Conservation (phyloP, 2,888 invertebrate species). For the Graphium colonna region DNA sequence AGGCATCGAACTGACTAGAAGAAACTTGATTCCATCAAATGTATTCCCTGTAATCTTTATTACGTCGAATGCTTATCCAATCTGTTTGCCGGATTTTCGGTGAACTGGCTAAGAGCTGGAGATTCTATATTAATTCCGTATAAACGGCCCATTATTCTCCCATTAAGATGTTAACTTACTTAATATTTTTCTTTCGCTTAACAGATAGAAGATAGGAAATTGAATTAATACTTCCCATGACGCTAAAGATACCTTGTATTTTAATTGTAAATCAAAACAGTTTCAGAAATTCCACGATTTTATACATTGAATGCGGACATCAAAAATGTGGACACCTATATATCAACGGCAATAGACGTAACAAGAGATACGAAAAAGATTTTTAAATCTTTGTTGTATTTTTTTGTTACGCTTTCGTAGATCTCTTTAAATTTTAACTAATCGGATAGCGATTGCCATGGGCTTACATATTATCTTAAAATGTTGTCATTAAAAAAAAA, state of each 20-base stretch:
- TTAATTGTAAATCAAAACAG: neutral
- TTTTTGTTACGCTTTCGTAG: too few relatives aligned
- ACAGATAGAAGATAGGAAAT: neutral
- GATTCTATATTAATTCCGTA: neutral
- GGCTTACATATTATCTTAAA: too few relatives aligned
- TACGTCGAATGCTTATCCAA: constrained; percentile 43
- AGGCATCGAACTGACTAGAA: constrained; percentile 43
- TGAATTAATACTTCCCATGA: neutral
- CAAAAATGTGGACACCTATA: too few relatives aligned
- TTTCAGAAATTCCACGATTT: too few relatives aligned
- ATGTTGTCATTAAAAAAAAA: too few relatives aligned
- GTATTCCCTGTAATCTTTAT: constrained; percentile 64
- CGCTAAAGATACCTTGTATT: neutral
- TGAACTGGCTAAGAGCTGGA: constrained; percentile 29
- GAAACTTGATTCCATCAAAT: constrained; percentile 67
- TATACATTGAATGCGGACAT: too few relatives aligned
- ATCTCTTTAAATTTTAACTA: too few relatives aligned
- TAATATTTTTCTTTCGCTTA: neutral
- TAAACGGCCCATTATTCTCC: neutral
- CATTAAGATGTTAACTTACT: neutral
- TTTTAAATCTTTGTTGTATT: too few relatives aligned
- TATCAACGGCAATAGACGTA: too few relatives aligned
- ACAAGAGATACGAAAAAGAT: too few relatives aligned
- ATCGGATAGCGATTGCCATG: too few relatives aligned
- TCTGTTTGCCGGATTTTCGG: constrained; percentile 31